Conservation (phyloP, 2,797 vertebrate genomes). For the Pangasius krempfi region DNA sequence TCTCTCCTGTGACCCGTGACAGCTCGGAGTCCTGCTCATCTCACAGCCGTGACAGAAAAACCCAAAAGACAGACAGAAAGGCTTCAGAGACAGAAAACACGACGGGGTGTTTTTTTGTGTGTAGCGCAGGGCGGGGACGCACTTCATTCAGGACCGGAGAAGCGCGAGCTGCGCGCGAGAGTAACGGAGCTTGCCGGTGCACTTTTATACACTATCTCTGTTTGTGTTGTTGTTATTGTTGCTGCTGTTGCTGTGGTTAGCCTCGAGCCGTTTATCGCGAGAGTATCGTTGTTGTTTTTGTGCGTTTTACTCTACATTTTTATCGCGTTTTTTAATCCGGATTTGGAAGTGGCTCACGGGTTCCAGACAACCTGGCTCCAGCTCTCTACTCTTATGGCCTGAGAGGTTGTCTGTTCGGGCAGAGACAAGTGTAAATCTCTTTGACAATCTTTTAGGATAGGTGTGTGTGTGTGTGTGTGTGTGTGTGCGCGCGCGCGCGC, state of each 20-base stretch:
- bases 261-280: background rate
- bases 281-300: constrained; percentile 63
- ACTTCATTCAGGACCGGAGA: background rate
- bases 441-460: constrained; percentile 75
- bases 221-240: background rate
- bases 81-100: background rate
- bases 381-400: constrained; percentile 90
- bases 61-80: constrained; percentile 1
- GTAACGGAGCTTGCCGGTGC: constrained; percentile 18
- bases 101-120: background rate
- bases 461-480: constrained; percentile 57
- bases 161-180: constrained; percentile 4
- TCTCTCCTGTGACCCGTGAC: constrained; percentile 63
- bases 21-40: constrained; percentile 59
- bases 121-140: constrained; percentile 16
- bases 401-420: constrained; percentile 78
- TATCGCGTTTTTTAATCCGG: constrained; percentile 78
- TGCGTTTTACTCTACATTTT: constrained; percentile 75
- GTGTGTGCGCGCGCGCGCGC: background rate
- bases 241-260: background rate
- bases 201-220: background rate
- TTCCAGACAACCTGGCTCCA: constrained; percentile 96
- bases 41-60: constrained; percentile 62
- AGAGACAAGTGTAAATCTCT: constrained; percentile 97
- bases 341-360: constrained; percentile 73